Percentiles rank a stretch among this genome's conserved stretches.
Evolutionary conservation across 2,888 invertebrate species (phyloP).

Genomic region (Drosophila diplacantha): DNA sequence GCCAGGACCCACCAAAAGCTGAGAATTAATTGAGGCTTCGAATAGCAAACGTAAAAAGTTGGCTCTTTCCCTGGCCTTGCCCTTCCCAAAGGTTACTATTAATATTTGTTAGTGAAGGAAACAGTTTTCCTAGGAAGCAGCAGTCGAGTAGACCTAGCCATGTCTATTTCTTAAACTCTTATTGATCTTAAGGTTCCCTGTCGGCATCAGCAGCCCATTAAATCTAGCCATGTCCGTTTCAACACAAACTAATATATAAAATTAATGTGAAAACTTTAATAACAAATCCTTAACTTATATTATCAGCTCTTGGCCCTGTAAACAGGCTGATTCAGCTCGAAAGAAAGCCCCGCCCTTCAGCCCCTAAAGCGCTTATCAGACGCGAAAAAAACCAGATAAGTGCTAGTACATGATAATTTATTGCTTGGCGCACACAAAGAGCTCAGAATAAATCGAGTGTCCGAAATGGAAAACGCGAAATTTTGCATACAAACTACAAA

Average conservation of each 20-base stretch:
- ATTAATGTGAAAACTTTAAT: too few relatives aligned
- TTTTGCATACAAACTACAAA: conserved; percentile 16
- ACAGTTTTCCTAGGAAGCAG: too few relatives aligned
- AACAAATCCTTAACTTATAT: too few relatives aligned
- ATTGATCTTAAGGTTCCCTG: too few relatives aligned
- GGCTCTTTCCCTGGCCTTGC: neutral
- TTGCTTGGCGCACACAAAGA: conserved; percentile 33
- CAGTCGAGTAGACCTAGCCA: too few relatives aligned
- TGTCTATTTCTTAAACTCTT: too few relatives aligned
- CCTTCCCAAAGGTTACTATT: neutral
- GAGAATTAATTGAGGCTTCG: neutral
- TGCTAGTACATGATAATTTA: conserved; percentile 30
- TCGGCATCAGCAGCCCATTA: too few relatives aligned
- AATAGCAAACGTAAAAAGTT: neutral
- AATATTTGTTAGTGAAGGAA: neutral
- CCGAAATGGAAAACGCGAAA: conserved; percentile 5
- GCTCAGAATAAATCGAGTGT: conserved; percentile 7
- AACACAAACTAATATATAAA: too few relatives aligned
- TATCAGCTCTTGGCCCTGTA: neutral
- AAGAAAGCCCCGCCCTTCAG: neutral
- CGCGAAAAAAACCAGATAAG: conserved; percentile 8
- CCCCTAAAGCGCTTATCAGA: neutral
- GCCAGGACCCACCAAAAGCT: neutral
- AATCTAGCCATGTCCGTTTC: too few relatives aligned
- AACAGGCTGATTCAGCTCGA: conserved; percentile 2